Conservation (phyloP, 2,888 invertebrate species). For the Hirtodrosophila duncani region DNA sequence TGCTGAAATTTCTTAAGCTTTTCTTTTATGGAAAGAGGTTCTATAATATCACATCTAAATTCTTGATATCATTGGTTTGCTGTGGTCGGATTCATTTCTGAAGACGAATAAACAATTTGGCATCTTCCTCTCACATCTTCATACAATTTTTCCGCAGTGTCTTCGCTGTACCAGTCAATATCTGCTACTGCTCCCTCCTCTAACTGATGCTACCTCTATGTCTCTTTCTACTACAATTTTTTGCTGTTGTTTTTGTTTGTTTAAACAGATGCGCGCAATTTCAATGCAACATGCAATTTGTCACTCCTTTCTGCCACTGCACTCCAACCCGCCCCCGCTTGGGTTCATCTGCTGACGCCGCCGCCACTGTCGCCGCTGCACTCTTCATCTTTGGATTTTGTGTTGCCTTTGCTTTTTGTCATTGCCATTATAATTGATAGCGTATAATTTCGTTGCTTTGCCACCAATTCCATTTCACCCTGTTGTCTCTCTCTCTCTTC, state of each 20-base stretch:
- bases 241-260: conserved; percentile 19
- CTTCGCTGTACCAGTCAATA: too few species aligned
- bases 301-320: conserved; percentile 16
- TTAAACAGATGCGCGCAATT: conserved; percentile 54
- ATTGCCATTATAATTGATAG: conserved; percentile 73
- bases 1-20: too few species aligned
- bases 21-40: too few species aligned
- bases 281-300: conserved; percentile 58
- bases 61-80: too few species aligned
- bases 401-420: conserved; percentile 64
- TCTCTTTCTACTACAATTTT: neutral
- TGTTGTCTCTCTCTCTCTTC: conserved; percentile 1
- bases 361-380: neutral
- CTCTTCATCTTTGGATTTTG: conserved; percentile 43
- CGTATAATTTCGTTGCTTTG: conserved; percentile 62
- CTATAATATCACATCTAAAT: too few species aligned
- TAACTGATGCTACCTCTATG: neutral
- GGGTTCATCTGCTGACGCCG: neutral
- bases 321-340: too few species aligned
- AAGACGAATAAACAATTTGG: too few species aligned
- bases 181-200: neutral
- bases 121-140: too few species aligned
- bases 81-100: too few species aligned
- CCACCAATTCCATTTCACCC: conserved; percentile 29
- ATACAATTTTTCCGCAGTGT: conserved; percentile 27